Percentiles rank a stretch among this genome's conserved stretches.
Evolutionary conservation across 2,113 vertebrate species (phyloP).

Genomic region (Xiphophorus couchianus): DNA sequence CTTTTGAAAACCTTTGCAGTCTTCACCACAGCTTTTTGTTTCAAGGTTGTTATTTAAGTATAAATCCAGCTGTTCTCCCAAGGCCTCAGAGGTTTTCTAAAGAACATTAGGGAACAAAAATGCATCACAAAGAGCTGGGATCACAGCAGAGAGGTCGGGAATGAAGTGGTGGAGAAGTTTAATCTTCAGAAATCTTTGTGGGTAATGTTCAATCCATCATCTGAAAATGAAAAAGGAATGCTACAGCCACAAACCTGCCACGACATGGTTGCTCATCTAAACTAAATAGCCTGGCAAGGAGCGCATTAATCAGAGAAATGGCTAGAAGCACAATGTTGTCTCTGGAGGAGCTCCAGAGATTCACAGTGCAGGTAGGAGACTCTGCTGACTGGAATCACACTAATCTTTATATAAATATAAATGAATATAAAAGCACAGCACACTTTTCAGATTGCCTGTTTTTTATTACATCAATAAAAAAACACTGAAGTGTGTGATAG

Average conservation of each 20-base stretch:
- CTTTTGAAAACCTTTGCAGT: not conserved
- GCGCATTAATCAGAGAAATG: not conserved
- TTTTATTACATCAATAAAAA: too few species aligned
- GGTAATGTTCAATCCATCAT: too few species aligned
- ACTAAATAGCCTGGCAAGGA: not conserved
- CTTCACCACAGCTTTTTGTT: not conserved
- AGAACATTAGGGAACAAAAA: too few species aligned
- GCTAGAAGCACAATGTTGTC: too few species aligned
- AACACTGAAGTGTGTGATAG: too few species aligned
- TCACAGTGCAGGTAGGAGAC: not conserved
- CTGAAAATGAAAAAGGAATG: not conserved
- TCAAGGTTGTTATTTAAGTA: not conserved
- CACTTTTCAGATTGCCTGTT: too few species aligned
- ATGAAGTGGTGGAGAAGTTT: too few species aligned
- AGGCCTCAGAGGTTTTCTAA: not conserved
- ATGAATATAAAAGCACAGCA: too few species aligned
- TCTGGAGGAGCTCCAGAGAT: not conserved
- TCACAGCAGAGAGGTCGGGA: too few species aligned
- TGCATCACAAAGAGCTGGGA: too few species aligned
- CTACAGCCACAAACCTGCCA: not conserved
- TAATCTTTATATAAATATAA: too few species aligned
- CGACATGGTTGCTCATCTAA: not conserved
- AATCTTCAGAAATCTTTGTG: too few species aligned
- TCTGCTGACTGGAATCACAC: not conserved
- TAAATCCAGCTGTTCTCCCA: not conserved